phyloP scores from a whole-genome alignment of 92 coral and sea anemone genomes.

The Phenganax marumi region DNA sequence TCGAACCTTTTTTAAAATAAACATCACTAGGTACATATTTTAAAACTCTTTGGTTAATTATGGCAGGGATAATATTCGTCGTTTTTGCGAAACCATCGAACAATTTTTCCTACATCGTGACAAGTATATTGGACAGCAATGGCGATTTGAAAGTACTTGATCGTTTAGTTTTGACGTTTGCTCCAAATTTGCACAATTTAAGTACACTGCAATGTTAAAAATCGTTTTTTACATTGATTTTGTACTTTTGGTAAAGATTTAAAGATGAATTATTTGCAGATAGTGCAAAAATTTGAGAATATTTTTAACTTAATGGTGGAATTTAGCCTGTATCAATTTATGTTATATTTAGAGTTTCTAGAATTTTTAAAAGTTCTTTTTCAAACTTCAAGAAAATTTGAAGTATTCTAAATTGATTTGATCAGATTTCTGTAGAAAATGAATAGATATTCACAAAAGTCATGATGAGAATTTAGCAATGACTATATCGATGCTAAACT shows the following conservation, averaged over 20 bases:
- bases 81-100: neutral
- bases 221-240: neutral
- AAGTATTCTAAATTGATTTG: too few species aligned
- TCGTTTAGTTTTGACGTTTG: neutral
- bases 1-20: neutral
- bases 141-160: constrained; percentile 10
- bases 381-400: neutral
- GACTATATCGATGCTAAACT: too few species aligned
- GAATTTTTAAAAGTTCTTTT: neutral
- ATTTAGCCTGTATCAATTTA: neutral
- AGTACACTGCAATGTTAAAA: constrained; percentile 13
- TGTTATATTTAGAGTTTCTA: neutral
- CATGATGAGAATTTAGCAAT: too few species aligned
- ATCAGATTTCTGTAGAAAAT: too few species aligned
- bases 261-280: neutral
- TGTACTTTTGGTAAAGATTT: neutral
- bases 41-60: neutral
- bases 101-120: neutral
- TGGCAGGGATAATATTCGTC: too few species aligned
- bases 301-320: neutral
- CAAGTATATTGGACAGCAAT: constrained; percentile 16
- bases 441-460: too few species aligned
- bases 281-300: neutral
- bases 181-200: constrained; percentile 21
- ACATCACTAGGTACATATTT: neutral